These are phyloP conservation scores for Myotis pilosus DNA, from an alignment of 2,797 vertebrate genomes.

Conservation along the genomic window DNA sequence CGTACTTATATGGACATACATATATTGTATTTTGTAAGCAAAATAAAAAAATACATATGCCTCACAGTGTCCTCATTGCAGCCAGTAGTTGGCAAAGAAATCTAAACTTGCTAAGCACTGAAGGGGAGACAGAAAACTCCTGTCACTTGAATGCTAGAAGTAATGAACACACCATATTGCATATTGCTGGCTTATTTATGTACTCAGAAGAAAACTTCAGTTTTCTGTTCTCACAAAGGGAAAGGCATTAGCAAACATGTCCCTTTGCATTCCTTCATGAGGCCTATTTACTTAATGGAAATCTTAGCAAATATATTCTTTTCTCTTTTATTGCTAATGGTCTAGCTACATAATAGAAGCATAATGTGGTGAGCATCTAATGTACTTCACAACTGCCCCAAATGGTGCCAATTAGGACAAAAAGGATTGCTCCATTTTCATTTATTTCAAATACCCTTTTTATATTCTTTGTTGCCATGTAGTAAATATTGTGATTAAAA, in stretches of 20 bases:
- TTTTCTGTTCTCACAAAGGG: conserved; percentile 15
- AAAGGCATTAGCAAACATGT: conserved; percentile 44
- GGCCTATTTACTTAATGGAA: conserved; percentile 65
- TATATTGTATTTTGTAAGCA: background rate
- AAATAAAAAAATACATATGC: background rate
- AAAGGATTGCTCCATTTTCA: conserved; percentile 49
- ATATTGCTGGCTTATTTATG: conserved; percentile 11
- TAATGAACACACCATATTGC: background rate
- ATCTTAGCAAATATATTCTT: conserved; percentile 43
- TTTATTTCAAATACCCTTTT: conserved; percentile 37
- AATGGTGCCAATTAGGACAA: conserved; percentile 21
- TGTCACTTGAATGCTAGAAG: background rate
- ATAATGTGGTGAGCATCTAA: conserved; percentile 29
- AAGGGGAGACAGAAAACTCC: background rate
- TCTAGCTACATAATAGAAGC: conserved; percentile 37
- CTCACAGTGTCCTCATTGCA: background rate
- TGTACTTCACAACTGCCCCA: conserved; percentile 12
- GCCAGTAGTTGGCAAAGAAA: background rate
- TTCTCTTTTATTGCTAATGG: conserved; percentile 59
- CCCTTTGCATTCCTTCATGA: conserved; percentile 41
- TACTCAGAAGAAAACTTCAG: background rate
- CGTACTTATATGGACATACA: background rate
- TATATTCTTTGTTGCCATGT: background rate
- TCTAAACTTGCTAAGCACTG: background rate
- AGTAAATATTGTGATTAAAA: conserved; percentile 52